Conservation (phyloP, 2,113 vertebrate species). For the Noturus placidus region DNA sequence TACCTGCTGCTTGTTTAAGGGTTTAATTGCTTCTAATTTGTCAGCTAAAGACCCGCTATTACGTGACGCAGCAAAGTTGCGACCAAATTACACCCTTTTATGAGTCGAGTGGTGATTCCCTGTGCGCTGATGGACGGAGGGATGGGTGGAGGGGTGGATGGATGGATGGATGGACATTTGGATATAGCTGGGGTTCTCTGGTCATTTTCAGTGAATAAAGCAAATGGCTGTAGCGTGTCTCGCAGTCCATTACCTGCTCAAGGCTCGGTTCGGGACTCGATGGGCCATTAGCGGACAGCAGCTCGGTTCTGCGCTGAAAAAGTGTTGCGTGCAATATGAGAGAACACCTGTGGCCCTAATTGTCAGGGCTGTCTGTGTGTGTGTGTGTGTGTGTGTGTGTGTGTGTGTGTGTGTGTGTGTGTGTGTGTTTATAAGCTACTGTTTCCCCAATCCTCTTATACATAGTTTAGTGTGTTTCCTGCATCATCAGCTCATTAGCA, state of each 20-base stretch:
- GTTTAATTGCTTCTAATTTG: constrained; percentile 73
- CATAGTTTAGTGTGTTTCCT: neutral
- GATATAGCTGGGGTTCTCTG: constrained; percentile 51
- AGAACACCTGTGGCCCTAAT: constrained; percentile 46
- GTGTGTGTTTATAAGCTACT: neutral
- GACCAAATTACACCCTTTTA: constrained; percentile 66
- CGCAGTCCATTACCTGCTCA: constrained; percentile 51
- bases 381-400: neutral
- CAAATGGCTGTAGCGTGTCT: constrained; percentile 52
- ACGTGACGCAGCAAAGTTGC: constrained; percentile 59
- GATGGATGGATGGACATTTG: constrained; percentile 37
- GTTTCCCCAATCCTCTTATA: neutral
- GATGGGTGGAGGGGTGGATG: constrained; percentile 53
- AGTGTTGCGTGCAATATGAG: neutral
- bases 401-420: neutral
- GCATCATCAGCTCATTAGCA: constrained; percentile 1
- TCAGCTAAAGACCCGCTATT: constrained; percentile 62
- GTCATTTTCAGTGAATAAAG: constrained; percentile 59
- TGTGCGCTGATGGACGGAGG: constrained; percentile 49
- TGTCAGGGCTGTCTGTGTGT: constrained; percentile 34
- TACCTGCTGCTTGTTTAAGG: constrained; percentile 61
- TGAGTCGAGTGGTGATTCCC: constrained; percentile 65
- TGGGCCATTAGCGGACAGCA: constrained; percentile 40
- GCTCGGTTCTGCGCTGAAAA: constrained; percentile 46
- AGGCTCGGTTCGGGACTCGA: constrained; percentile 52